Base-by-base conservation (phyloP, 2,113 vertebrate species). In the Crotophaga sulcirostris region DNA sequence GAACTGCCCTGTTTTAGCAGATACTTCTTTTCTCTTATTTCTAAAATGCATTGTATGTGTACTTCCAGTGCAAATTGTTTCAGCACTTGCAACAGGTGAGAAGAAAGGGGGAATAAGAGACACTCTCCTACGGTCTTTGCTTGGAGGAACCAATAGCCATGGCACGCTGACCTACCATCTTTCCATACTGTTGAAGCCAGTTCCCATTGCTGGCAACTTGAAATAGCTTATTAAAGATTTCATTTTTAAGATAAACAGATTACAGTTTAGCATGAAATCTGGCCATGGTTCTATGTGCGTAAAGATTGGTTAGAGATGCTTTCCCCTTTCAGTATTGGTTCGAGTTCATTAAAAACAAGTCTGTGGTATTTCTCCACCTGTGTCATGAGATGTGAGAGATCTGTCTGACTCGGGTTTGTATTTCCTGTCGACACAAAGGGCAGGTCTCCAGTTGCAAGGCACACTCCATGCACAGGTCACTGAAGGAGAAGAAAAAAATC, bases 391-490 rank as follows among this genome's bases (percentile, higher is more conserved):
- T 99, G 85, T 99, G 99, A 85, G 99, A 99, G 96, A 99, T 99
- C 97, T 99, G 99, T 99, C 99, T 99, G 98, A 99, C 99, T 82
- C 99, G 98, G 47, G 98, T 99, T 95, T 99, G 99, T 98, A 99
- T 99, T 97, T 99, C 99, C 97, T 99, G 99, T 94, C 99, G 99
- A 98, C 99, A 99, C 98, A 99, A 98, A 28, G 99, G 99, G 98
- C 99, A 99, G 94, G 99, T 99, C 98, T 99, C 99, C 97, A 99
- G 98, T 94, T 99, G 99, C 99, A 99, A 99, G 99, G 99, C 99
- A 99, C 99, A 99, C 97, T 99, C 99, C 99, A 99, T 99, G 98
- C 99, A 99, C 97, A 99, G 98, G 97, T 99, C 99, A 91, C 99
- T 99, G 96, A 45, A 84, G 70, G 95, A 60, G 85, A 92, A 73